Evolutionary conservation across 2,888 invertebrate genomes (phyloP).

Genomic region (Zhuqinia jingwanae): DNA sequence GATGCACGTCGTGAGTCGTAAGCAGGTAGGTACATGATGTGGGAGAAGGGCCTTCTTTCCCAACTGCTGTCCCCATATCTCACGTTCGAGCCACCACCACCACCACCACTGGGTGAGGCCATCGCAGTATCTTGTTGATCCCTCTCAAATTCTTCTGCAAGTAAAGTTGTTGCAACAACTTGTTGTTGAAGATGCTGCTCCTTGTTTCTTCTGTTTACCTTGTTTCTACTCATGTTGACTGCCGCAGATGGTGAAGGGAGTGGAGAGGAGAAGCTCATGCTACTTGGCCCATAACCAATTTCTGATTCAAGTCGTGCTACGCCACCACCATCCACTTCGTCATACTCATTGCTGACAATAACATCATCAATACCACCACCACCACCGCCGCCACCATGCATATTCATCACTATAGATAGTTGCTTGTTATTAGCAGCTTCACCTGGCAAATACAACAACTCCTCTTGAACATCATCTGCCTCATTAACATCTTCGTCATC

Average conservation of each 20-base stretch:
- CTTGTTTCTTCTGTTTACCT: constrained; percentile 71
- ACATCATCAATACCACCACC: constrained; percentile 27
- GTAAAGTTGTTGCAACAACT: constrained; percentile 33
- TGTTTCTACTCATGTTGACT: constrained; percentile 63
- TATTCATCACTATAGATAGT: constrained; percentile 53
- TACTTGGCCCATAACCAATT: constrained; percentile 79
- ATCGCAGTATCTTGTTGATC: constrained; percentile 65
- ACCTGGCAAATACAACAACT: constrained; percentile 59
- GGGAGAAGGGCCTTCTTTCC: constrained; percentile 82
- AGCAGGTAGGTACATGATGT: constrained; percentile 90
- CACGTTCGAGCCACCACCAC: constrained; percentile 49
- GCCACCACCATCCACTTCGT: constrained; percentile 65
- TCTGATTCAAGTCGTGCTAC: constrained; percentile 74
- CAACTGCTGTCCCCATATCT: constrained; percentile 76
- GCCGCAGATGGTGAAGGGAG: constrained; percentile 63
- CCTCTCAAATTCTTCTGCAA: constrained; percentile 61
- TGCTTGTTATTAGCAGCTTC: constrained; percentile 55
- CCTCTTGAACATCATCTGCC: constrained; percentile 65
- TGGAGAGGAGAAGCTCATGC: constrained; percentile 76
- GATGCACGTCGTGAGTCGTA: constrained; percentile 80
- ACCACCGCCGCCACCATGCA: constrained; percentile 56
- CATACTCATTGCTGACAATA: constrained; percentile 66
- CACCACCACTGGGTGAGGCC: constrained; percentile 66
- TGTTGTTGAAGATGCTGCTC: constrained; percentile 29
- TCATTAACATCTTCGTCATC: constrained; percentile 61